Base-by-base conservation (phyloP, 2,888 invertebrate species). In the Piscicola geometra region DNA sequence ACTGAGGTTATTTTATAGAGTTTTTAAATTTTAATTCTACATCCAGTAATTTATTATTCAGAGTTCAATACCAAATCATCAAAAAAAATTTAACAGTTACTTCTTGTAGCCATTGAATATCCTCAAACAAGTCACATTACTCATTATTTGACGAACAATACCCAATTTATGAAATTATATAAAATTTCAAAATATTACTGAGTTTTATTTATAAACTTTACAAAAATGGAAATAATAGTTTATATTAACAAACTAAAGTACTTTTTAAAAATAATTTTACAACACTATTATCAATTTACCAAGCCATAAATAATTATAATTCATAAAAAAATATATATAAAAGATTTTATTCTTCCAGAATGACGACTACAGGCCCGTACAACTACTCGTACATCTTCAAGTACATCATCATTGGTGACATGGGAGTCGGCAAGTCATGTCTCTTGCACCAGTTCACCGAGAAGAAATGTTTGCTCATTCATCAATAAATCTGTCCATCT, bases 301-400 rank as follows among this genome's bases (percentile, higher is more conserved):
- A n/a, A n/a, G n/a, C n/a, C n/a, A n/a, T n/a, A n/a, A n/a, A n/a
- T n/a, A n/a, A n/a, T n/a, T n/a, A n/a, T n/a, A n/a, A n/a, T n/a
- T n/a, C n/a, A n/a, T n/a, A n/a, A n/a, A n/a, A n/a, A n/a, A n/a
- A n/a, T n/a, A n/a, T n/a, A n/a, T n/a, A n/a, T n/a, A n/a, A n/a
- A n/a, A 15, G 50, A 47, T 15, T 15, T 47, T 47, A 47, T 47
- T 47, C 50, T 47, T 47, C 21, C 50, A 47, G 15, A 56, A 73
- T 73, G 73, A 56, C 73, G 56, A 73, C 85, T 77, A 91, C 94
- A 81, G 96, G 95, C 85, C 98, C 98, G 76, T 99, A 98, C 86
- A 99, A 98, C 88, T 99, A 99, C 87, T 96, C 97, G 66, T 99
- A 99, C 86, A 99, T 99, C 86, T 99, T 99, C 87, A 99, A 99